Evolutionary conservation across 2,888 invertebrate species (phyloP).

Genomic region (Amorpha juglandis): DNA sequence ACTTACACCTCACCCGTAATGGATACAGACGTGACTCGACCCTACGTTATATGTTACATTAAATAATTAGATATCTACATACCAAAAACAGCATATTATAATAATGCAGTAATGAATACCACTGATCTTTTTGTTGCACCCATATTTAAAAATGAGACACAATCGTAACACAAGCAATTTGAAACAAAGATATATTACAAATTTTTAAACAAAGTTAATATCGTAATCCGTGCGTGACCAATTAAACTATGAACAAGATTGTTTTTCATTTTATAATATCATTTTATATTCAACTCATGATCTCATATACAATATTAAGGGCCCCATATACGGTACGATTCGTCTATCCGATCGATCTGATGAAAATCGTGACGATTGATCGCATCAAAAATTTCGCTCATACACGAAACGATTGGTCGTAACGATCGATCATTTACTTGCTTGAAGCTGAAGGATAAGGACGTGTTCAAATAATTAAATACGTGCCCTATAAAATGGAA

Average conservation of each 20-base stretch:
- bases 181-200: neutral
- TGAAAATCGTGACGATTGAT: too few relatives aligned
- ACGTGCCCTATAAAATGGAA: too few relatives aligned
- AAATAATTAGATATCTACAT: neutral
- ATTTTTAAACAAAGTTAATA: neutral
- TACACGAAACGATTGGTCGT: too few relatives aligned
- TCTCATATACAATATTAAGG: slow-evolving; percentile 1
- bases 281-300: slow-evolving; percentile 1
- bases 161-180: neutral
- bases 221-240: neutral
- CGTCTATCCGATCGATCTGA: too few relatives aligned
- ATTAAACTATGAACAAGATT: neutral
- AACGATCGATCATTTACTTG: too few relatives aligned
- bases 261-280: neutral
- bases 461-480: too few relatives aligned
- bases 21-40: too few relatives aligned
- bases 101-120: neutral
- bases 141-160: neutral
- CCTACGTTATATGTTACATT: neutral
- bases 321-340: too few relatives aligned
- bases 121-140: neutral
- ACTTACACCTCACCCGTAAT: too few relatives aligned
- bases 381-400: too few relatives aligned
- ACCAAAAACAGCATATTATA: neutral
- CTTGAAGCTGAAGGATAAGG: too few relatives aligned